phyloP scores from a whole-genome alignment of 2,888 invertebrate species.

The Petrolisthes manimaculis region DNA sequence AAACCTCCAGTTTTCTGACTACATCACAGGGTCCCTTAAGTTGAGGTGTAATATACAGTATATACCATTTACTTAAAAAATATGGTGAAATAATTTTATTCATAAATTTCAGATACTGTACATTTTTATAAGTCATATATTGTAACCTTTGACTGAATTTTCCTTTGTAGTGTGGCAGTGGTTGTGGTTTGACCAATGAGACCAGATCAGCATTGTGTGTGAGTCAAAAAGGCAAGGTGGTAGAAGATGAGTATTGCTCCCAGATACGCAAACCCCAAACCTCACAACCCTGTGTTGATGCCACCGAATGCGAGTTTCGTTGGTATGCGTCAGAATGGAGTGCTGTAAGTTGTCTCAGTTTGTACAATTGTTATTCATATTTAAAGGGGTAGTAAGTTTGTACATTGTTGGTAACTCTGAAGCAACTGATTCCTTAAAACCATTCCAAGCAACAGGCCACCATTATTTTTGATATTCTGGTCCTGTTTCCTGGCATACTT shows the following conservation, averaged over 20 bases:
- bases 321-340: constrained; percentile 96
- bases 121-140: not conserved
- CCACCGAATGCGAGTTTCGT: constrained; percentile 79
- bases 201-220: constrained; percentile 82
- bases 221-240: constrained; percentile 78
- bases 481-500: no score
- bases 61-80: not conserved
- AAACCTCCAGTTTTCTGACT: no score
- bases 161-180: constrained; percentile 69
- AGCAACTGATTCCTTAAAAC: no score
- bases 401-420: not conserved
- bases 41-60: no score
- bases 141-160: not conserved
- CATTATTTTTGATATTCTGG: no score
- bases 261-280: constrained; percentile 77
- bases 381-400: not conserved
- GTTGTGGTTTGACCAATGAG: constrained; percentile 84
- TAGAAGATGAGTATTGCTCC: constrained; percentile 80
- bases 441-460: no score
- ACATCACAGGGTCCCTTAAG: no score
- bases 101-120: not conserved
- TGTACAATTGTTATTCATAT: not conserved
- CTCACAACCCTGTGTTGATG: constrained; percentile 77
- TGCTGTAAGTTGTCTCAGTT: constrained; percentile 74
- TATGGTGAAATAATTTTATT: not conserved